Percentiles rank a stretch among this genome's conserved stretches.
Conservation (phyloP, 2,888 invertebrate genomes). For the Trachelus stipa region DNA sequence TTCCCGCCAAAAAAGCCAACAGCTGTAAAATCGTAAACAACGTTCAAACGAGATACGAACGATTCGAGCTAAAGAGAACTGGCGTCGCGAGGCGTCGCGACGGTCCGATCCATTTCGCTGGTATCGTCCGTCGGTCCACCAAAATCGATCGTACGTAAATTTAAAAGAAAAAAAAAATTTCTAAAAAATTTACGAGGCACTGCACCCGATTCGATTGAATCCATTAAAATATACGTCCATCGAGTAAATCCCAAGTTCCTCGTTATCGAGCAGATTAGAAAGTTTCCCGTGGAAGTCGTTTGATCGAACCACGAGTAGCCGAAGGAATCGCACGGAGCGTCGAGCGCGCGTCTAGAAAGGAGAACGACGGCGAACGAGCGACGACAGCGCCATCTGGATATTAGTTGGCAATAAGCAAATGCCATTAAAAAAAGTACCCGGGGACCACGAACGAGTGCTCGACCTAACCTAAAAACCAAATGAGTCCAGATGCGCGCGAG, state of each 20-base stretch:
- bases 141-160: too few species aligned
- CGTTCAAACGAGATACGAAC: neutral
- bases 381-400: neutral
- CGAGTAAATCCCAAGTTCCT: neutral
- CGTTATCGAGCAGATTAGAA: neutral
- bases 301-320: neutral
- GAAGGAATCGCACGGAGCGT: neutral
- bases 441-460: neutral
- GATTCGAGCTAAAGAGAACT: neutral
- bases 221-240: neutral
- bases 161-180: neutral
- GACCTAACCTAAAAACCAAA: neutral
- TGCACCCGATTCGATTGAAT: neutral
- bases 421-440: rapidly evolving
- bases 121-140: neutral
- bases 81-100: neutral
- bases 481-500: neutral
- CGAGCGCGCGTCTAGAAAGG: neutral
- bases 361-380: neutral
- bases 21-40: neutral
- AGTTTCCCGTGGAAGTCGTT: neutral
- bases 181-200: neutral
- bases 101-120: neutral
- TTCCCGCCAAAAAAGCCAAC: neutral
- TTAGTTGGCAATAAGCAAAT: neutral